Evolutionary conservation across 2,113 vertebrate genomes (phyloP).

Genomic region (Aphyosemion australe): DNA sequence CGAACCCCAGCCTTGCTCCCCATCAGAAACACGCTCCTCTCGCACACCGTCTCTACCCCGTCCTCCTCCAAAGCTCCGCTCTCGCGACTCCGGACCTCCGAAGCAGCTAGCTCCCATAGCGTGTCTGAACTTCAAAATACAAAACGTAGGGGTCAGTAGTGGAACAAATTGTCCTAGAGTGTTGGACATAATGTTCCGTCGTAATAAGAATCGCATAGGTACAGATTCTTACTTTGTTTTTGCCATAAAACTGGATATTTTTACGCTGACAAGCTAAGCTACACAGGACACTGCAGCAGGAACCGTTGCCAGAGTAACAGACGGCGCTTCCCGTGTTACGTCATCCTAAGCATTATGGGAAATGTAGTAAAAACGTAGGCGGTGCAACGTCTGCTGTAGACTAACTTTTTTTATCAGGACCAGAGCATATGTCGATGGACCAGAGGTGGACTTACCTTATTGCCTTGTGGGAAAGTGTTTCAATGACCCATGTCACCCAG

Average conservation of each 20-base stretch:
- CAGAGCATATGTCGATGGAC: too few relatives aligned
- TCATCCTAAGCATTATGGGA: constrained; percentile 20
- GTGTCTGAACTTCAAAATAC: constrained; percentile 77
- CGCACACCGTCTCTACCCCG: constrained; percentile 65
- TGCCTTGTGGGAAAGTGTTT: too few relatives aligned
- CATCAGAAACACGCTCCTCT: constrained; percentile 88
- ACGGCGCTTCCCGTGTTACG: background rate
- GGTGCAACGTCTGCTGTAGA: too few relatives aligned
- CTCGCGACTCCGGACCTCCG: constrained; percentile 81
- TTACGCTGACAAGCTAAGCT: background rate
- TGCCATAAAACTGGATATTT: constrained; percentile 51
- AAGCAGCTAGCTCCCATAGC: constrained; percentile 91
- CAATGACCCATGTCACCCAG: too few relatives aligned
- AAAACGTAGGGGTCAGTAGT: background rate
- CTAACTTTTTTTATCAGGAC: too few relatives aligned
- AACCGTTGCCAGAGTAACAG: constrained; percentile 74
- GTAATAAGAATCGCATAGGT: fast-evolving
- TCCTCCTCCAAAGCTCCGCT: constrained; percentile 43
- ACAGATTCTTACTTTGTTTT: constrained; percentile 65
- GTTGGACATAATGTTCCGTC: fast-evolving
- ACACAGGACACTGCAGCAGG: background rate
- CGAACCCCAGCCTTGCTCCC: constrained; percentile 92
- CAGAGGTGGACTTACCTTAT: too few relatives aligned
- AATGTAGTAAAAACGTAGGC: constrained; percentile 1
- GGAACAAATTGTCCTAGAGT: too few relatives aligned